Percentiles rank a stretch among this genome's conserved stretches.
Conservation (phyloP, 2,888 invertebrate genomes). For the Epiblema foenella region DNA sequence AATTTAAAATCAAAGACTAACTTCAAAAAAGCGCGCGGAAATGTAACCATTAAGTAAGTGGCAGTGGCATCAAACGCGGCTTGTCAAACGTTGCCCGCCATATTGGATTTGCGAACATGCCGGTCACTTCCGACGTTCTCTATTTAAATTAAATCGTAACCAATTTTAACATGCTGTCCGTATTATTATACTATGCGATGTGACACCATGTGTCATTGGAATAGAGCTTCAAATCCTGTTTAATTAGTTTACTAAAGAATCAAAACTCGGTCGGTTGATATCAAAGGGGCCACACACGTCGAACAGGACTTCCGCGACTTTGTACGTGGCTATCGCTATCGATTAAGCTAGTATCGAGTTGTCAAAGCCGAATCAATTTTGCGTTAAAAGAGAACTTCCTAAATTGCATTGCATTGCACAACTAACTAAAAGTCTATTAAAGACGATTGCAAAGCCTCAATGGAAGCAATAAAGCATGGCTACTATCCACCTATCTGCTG, state of each 20-base stretch:
- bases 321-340: constrained; percentile 50
- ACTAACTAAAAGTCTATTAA: neutral
- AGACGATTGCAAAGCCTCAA: neutral
- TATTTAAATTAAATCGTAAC: constrained; percentile 56
- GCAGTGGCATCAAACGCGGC: constrained; percentile 53
- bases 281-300: constrained; percentile 70
- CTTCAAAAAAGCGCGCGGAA: constrained; percentile 55
- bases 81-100: constrained; percentile 54
- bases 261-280: constrained; percentile 49
- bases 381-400: constrained; percentile 18
- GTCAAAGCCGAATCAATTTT: constrained; percentile 42
- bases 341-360: constrained; percentile 46
- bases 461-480: neutral
- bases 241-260: constrained; percentile 23
- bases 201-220: constrained; percentile 4
- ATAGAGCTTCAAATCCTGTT: constrained; percentile 7
- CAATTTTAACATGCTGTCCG: constrained; percentile 37
- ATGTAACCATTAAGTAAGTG: constrained; percentile 57
- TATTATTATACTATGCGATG: neutral
- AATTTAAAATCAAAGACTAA: constrained; percentile 53
- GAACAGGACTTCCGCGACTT: constrained; percentile 63
- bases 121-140: constrained; percentile 48
- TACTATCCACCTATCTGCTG: neutral
- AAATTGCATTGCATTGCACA: neutral
- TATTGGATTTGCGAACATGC: constrained; percentile 57